Evolutionary conservation across 1,140 invertebrate genomes (phyloP), one percentile per base, ranked within the genome.

Genomic region (Ptiloglossa arizonensis): DNA sequence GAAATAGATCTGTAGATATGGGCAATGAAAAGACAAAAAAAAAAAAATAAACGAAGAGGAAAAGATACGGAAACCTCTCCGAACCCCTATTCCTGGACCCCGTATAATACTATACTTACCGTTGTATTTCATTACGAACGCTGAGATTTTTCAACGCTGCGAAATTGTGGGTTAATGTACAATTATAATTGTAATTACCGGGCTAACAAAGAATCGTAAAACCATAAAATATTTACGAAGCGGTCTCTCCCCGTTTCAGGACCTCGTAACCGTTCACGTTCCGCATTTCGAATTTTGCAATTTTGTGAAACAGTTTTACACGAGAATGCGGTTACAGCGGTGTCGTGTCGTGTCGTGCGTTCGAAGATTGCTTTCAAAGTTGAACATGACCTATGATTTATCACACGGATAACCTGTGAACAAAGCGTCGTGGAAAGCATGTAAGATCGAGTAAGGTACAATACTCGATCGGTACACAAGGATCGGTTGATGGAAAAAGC

Each of bases 1-100:
- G 17, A 24, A 52, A 54, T 63, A 48, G 29, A 69, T 82, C 48
- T 41, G 56, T 62, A 62, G 68, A 52, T 71, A 22, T 24, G 57
- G 46, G 50, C 41, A 78, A 71, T 35, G 48, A 24, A 63, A 63
- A 54, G 22, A 6, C 24, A 17, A 56, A 32, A 50, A 35, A 32
- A 63, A 54, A 19, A 6, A n/a, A 17, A 56, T 32, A 50, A 35
- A 32, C 22, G 41, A 63, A 38, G 22, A 41, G n/a, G n/a, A 5
- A 24, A 35, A n/a, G 19, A 19, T 72, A 41, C 8, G 11, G 41
- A 11, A 41, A 41, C 11, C 41, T 2, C 41, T 41, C 11, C 13
- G 11, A 41, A 41, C 13, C 9, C 6, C 41, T 41, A 41, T 41
- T 1, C 11, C 11, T 41, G 9, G 5, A 35, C 9, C 9, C 35